Conservation (phyloP, 2,888 invertebrate genomes). For the Drosophila emarginata region DNA sequence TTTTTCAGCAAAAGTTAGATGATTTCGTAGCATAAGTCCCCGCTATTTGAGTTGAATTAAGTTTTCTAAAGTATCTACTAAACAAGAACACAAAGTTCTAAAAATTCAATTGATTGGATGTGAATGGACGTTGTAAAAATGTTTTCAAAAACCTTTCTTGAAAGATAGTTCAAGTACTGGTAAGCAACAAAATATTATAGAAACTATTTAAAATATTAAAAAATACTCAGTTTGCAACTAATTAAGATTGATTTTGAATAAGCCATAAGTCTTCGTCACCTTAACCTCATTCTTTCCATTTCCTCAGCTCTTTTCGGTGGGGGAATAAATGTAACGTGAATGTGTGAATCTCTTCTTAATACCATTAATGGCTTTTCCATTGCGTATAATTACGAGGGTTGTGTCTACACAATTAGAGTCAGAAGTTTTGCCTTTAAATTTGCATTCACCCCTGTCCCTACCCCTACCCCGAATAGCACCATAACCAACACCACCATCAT, state of each 20-base stretch:
- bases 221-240: background rate
- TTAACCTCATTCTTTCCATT: background rate
- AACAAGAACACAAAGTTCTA: too few species aligned
- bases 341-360: conserved; percentile 69
- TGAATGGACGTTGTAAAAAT: too few species aligned
- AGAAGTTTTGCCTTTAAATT: conserved; percentile 67
- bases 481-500: conserved; percentile 13
- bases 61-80: too few species aligned
- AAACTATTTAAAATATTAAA: background rate
- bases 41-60: too few species aligned
- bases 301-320: background rate
- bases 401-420: conserved; percentile 68
- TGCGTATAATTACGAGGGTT: conserved; percentile 77
- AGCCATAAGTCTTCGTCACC: conserved; percentile 8
- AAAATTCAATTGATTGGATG: too few species aligned
- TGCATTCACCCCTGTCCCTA: conserved; percentile 59
- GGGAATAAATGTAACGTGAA: background rate
- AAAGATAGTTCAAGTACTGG: too few species aligned
- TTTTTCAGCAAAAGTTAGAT: too few species aligned
- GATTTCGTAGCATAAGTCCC: too few species aligned
- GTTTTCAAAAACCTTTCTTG: too few species aligned
- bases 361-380: conserved; percentile 80
- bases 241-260: conserved; percentile 12
- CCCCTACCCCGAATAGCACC: background rate
- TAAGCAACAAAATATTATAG: background rate